Base-by-base conservation (phyloP, 2,888 invertebrate genomes). In the Drosophila nigritarsus region DNA sequence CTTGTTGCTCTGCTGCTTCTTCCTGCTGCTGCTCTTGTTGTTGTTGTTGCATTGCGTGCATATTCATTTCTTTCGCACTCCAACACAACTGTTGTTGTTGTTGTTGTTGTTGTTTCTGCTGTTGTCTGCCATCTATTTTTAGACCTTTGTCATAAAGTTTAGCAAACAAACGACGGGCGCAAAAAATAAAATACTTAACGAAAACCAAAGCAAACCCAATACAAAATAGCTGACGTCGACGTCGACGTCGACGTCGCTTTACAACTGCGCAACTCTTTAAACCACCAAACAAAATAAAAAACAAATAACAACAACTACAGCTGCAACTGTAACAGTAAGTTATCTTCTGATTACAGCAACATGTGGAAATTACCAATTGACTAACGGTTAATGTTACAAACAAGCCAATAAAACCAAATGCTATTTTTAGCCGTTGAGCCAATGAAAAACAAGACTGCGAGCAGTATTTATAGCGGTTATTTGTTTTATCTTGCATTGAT, bases 131-230 rank as follows among this genome's bases (percentile, higher is more conserved):
- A 51, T 69, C 83, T 85, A 89, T 85, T 87, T 85, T 87, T 85
- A 85, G 86, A 74, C 62, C 78, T 80, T 87, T 87, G 85, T 87
- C 85, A 89, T 87, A 82, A 89, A 87, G 83, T 87, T 85, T 89
- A 87, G 75, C 85, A 85, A 85, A 85, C 86, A 87, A 82, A 65
- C 60, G 34, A 65, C 67, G 69, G 48, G 34, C 74, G 68, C 80
- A 78, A 73, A 86, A 36, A 59, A 58, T 59, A 53, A 29, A 36
- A 45, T 29, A 65, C 56, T 61, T 56, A 54, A 74, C 45, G 65
- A 65, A 53, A 40, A 40, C 15, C 55, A 24, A 54, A 58, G 24
- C 40, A 6, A 42, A 64, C 55, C 53, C 29, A 58, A 75, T 50
- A 75, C 54, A 75, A 77, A 73, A 73, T 76, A 68, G 71, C 80